These are phyloP conservation scores for Noctua pronuba DNA, from an alignment of 2,888 invertebrate genomes.

Conservation along the genomic window DNA sequence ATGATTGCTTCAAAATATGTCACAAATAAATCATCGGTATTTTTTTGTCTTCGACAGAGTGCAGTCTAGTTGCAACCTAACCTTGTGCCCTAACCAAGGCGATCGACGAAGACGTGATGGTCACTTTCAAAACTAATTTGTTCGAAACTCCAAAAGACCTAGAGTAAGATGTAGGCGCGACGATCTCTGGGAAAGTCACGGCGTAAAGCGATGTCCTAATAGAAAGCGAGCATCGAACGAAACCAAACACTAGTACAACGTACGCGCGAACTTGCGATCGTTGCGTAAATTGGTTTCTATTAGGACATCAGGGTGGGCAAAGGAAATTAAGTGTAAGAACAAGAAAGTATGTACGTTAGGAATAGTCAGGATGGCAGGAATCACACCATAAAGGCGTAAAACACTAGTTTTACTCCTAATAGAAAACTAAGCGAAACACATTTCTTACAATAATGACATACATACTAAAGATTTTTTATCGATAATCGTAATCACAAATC, in stretches of 20 bases:
- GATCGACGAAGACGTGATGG: not conserved
- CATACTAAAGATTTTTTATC: conserved; percentile 17
- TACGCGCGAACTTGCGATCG: not conserved
- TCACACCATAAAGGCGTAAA: not conserved
- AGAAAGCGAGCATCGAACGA: not conserved
- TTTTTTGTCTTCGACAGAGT: not conserved
- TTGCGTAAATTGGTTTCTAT: not conserved
- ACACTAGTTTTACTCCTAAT: conserved; percentile 6
- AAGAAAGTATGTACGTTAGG: too few species aligned
- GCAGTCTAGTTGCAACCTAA: not conserved
- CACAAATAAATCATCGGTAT: not conserved
- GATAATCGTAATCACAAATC: conserved; percentile 14
- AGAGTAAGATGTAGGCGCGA: too few species aligned
- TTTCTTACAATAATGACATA: conserved; percentile 17
- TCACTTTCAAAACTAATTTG: not conserved
- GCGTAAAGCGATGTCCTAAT: not conserved
- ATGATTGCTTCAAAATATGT: not conserved
- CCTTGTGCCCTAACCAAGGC: not conserved
- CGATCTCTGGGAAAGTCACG: not conserved
- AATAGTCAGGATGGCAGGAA: not conserved
- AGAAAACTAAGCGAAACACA: conserved; percentile 23
- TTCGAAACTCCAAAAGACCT: not conserved
- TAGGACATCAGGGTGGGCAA: not conserved
- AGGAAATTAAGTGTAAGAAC: not conserved
- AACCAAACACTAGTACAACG: not conserved